phyloP scores from a whole-genome alignment of 2,113 vertebrate species.

The Microcebus lehilahytsara region DNA sequence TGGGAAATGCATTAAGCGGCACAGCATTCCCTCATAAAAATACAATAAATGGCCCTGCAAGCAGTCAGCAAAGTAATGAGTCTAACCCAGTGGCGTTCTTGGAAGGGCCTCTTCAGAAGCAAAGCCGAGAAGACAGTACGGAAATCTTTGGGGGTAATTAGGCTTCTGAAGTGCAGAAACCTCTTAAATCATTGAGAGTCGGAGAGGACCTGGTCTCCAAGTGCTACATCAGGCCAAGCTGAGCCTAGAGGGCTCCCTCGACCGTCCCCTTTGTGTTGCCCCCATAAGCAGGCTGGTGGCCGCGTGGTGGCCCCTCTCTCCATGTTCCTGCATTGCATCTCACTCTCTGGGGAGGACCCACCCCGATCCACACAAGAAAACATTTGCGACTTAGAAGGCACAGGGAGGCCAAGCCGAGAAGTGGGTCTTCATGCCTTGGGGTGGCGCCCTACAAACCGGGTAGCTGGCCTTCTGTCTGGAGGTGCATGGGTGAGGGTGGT shows the following conservation, averaged over 20 bases:
- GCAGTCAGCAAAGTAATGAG: slow-evolving; percentile 71
- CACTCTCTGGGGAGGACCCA: not conserved
- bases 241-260: not conserved
- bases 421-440: not conserved
- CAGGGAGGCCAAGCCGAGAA: not conserved
- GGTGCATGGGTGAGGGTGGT: not conserved
- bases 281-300: rapidly evolving
- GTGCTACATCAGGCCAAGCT: not conserved
- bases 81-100: slow-evolving; percentile 74
- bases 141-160: slow-evolving; percentile 82
- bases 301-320: not conserved
- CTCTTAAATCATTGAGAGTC: slow-evolving; percentile 72
- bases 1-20: slow-evolving; percentile 75
- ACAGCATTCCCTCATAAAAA: slow-evolving; percentile 81
- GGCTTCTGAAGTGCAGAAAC: slow-evolving; percentile 70
- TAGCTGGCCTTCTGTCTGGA: not conserved
- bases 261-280: rapidly evolving
- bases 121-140: slow-evolving; percentile 57
- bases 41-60: slow-evolving; percentile 77
- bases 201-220: slow-evolving; percentile 53
- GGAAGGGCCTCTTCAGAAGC: slow-evolving; percentile 72
- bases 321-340: rapidly evolving
- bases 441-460: too few species aligned
- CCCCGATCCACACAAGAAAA: not conserved
- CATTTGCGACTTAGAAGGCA: not conserved